phyloP scores from a whole-genome alignment of 2,797 vertebrate species.

The Pteronotus mesoamericanus region DNA sequence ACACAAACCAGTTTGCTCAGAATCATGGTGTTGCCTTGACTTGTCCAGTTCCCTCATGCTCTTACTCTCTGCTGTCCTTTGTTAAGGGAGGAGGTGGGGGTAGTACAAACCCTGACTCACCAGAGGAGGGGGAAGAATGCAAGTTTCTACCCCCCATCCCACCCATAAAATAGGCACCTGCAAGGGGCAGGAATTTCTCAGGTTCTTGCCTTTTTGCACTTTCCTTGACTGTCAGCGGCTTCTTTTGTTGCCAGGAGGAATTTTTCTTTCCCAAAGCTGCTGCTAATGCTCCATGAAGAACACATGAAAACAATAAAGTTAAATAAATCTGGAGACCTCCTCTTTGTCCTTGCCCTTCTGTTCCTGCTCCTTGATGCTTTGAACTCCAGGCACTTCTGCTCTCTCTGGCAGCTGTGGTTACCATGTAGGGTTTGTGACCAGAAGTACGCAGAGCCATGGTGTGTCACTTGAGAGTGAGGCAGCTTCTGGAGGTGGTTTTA shows the following conservation, averaged over 20 bases:
- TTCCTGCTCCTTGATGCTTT: neutral
- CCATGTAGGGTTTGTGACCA: neutral
- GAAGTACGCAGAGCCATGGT: neutral
- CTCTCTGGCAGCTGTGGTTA: neutral
- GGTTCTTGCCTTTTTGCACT: conserved; percentile 8
- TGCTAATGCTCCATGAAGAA: neutral
- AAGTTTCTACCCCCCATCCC: neutral
- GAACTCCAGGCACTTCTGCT: neutral
- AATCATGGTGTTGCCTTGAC: neutral
- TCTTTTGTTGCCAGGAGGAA: neutral
- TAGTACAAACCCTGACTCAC: neutral
- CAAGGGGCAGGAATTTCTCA: conserved; percentile 7
- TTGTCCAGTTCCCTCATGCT: neutral
- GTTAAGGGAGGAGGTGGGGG: neutral
- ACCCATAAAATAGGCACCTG: neutral
- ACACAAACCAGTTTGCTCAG: neutral
- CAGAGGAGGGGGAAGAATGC: neutral
- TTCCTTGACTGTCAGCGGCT: conserved; percentile 3
- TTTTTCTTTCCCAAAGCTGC: neutral
- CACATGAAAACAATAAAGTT: conserved; percentile 16
- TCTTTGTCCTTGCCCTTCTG: neutral
- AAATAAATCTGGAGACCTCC: neutral
- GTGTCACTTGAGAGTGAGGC: neutral
- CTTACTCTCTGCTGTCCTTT: neutral
- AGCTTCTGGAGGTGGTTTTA: conserved; percentile 14